Percentiles rank a stretch among this genome's conserved stretches.
phyloP scores from a whole-genome alignment of 2,888 invertebrate species.

The Nemapogon koenigi region DNA sequence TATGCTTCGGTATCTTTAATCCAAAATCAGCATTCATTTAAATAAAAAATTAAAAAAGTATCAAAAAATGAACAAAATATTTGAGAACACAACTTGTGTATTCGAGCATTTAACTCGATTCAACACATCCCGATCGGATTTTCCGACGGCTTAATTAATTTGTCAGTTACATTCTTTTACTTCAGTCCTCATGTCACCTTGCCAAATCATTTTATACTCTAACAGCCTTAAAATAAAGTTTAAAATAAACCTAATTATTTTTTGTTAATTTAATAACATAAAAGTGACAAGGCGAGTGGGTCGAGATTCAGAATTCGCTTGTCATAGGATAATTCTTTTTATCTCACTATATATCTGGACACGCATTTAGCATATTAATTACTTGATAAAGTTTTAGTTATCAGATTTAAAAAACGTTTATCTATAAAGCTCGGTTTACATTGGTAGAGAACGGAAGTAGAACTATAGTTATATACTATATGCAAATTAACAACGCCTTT shows the following conservation, averaged over 20 bases:
- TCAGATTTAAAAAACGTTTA: too few relatives aligned
- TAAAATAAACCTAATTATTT: background rate
- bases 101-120: slow-evolving; percentile 43
- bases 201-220: background rate
- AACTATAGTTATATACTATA: too few relatives aligned
- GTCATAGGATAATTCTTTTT: slow-evolving; percentile 16
- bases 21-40: too few relatives aligned
- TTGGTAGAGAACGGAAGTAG: too few relatives aligned
- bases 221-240: background rate
- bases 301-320: background rate
- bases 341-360: slow-evolving; percentile 40
- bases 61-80: too few relatives aligned
- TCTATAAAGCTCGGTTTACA: too few relatives aligned
- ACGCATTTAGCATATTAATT: slow-evolving; percentile 52
- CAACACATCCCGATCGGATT: slow-evolving; percentile 52
- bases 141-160: slow-evolving; percentile 48
- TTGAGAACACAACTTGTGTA: slow-evolving; percentile 16
- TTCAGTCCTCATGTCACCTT: background rate
- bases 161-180: slow-evolving; percentile 28
- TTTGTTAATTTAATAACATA: background rate
- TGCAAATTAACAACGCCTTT: too few relatives aligned
- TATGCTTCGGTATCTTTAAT: too few relatives aligned
- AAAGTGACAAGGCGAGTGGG: background rate
- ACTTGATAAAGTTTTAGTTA: too few relatives aligned
- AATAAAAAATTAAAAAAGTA: too few relatives aligned